Base-by-base conservation (phyloP, 2,113 vertebrate genomes). In the Sinocyclocheilus rhinocerous region DNA sequence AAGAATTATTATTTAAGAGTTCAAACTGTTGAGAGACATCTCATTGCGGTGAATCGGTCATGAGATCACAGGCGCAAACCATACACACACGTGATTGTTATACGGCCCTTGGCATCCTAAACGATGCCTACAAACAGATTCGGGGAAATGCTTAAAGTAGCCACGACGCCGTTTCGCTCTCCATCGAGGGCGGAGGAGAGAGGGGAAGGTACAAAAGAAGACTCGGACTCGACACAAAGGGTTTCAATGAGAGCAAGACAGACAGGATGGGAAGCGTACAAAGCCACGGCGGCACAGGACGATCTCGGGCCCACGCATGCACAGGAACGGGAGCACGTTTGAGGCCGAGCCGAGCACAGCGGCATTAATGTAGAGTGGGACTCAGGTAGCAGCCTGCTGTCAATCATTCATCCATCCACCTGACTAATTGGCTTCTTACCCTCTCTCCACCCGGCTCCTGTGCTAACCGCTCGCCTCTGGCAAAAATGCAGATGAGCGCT, bases 391-490 rank as follows among this genome's bases (percentile, higher is more conserved):
- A 97, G 97, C 97, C 96, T 94, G 96, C 97, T 99, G 98, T 99
- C 97, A 99, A 95, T 99, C 98, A 99, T 96, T 96, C 97, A 97
- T 97, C 97, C 97, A 99, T 99, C 98, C 97, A 97, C 97, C 97
- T 95, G 95, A 94, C 94, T 99, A 99, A 99, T 99, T 99, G 98
- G 97, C 97, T 99, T 97, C 97, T 98, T 98, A 98, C 97, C 97
- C 96, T 97, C 96, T 97, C 97, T 97, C 97, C 97, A 96, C 97
- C 97, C 97, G 97, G 97, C 97, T 96, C 97, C 93, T 97, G 98
- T 99, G 97, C 97, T 99, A 98, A 97, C 97, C 96, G 97, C 96
- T 97, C 93, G 97, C 98, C 98, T 98, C 97, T 99, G 98, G 98
- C 97, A 99, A 98, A 91, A 99, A 99, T 99, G 98, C 97, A 99